A percentile compares a stretch with the other conserved stretches of the same genome.
These are phyloP conservation scores for Cydia amplana DNA, from an alignment of 1,140 invertebrate genomes.

Conservation along the genomic window DNA sequence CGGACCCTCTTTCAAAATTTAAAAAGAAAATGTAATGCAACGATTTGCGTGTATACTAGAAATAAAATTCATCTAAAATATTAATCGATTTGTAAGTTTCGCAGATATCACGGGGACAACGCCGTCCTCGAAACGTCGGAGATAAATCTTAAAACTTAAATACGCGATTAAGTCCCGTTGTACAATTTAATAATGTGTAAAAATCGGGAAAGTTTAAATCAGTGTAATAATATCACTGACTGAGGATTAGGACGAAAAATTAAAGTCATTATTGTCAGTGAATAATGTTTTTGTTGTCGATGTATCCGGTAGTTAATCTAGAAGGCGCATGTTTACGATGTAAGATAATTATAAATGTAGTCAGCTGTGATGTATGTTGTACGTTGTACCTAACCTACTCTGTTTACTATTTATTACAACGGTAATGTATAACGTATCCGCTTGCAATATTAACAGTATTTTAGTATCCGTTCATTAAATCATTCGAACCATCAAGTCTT, in stretches of 20 bases:
- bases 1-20: neutral
- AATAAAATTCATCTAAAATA: neutral
- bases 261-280: neutral
- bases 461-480: neutral
- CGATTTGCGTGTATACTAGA: neutral
- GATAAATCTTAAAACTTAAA: too few species aligned
- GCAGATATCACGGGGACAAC: too few species aligned
- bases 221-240: too few species aligned
- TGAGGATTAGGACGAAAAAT: neutral
- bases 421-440: neutral
- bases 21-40: neutral
- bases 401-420: slow-evolving; percentile 1
- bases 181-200: too few species aligned
- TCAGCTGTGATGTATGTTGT: neutral
- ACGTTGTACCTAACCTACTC: neutral
- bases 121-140: too few species aligned
- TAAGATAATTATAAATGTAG: slow-evolving; percentile 1
- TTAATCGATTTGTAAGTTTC: too few species aligned
- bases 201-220: too few species aligned
- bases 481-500: neutral
- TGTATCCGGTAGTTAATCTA: neutral
- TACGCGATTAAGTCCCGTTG: too few species aligned
- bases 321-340: neutral
- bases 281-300: neutral
- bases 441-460: neutral